phyloP scores from a whole-genome alignment of 2,888 invertebrate genomes.

The Meganola albula region DNA sequence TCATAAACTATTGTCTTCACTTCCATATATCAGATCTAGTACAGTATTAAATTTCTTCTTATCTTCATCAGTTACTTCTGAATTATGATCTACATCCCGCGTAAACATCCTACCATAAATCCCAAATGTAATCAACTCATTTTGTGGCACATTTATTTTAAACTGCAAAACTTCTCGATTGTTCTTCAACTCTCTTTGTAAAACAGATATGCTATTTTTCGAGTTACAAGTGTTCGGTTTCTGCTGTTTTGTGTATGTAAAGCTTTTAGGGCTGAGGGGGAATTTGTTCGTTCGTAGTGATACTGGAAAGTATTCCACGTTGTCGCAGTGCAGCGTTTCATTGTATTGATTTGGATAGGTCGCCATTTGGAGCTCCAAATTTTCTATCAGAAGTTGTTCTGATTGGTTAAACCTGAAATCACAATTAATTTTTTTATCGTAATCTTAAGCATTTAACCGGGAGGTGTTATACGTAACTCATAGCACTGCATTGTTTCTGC shows the following conservation, averaged over 20 bases:
- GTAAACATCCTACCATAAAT: constrained; percentile 65
- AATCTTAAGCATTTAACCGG: neutral
- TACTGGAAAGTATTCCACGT: constrained; percentile 67
- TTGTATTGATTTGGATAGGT: constrained; percentile 53
- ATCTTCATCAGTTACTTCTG: constrained; percentile 38
- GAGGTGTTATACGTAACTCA: neutral
- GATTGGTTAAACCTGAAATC: constrained; percentile 62
- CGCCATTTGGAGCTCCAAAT: constrained; percentile 62
- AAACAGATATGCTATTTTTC: constrained; percentile 9
- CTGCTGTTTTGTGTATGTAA: constrained; percentile 25
- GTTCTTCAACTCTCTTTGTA: constrained; percentile 13
- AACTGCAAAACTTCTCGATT: constrained; percentile 33
- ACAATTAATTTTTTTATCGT: neutral
- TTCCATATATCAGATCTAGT: constrained; percentile 45
- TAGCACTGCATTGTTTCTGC: neutral
- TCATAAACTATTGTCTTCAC: constrained; percentile 6
- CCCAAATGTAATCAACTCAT: constrained; percentile 65
- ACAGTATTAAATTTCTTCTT: constrained; percentile 37
- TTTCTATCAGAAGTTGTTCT: constrained; percentile 53
- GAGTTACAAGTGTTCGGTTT: constrained; percentile 13
- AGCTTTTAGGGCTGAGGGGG: constrained; percentile 57
- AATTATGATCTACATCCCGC: constrained; percentile 59
- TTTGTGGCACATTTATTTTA: constrained; percentile 51
- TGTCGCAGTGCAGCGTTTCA: constrained; percentile 46
- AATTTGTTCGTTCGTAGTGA: constrained; percentile 67